Conservation (phyloP, 2,113 vertebrate species). For the Hippocampus mohnikei region DNA sequence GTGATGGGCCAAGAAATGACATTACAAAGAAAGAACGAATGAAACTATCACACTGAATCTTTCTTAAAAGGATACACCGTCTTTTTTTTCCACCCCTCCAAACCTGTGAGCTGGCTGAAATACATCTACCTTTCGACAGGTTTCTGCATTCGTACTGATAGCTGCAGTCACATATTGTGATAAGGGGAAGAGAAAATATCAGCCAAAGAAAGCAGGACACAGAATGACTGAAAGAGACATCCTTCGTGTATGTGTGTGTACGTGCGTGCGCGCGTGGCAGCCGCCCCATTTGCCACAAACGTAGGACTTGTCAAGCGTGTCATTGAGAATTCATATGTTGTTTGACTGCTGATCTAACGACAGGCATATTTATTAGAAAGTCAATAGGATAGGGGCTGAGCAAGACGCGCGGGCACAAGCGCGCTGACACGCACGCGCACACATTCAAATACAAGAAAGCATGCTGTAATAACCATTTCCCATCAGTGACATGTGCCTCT, state of each 20-base stretch:
- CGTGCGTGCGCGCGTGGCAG: slow-evolving; percentile 9
- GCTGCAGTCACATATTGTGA: slow-evolving; percentile 6
- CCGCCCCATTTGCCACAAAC: slow-evolving; percentile 43
- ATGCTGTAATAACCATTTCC: not conserved
- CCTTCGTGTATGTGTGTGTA: slow-evolving; percentile 28
- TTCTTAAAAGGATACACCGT: not conserved
- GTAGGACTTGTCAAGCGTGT: slow-evolving; percentile 65
- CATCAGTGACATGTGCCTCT: not conserved
- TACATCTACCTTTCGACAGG: slow-evolving; percentile 12
- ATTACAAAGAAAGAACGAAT: not conserved
- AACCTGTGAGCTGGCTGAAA: not conserved
- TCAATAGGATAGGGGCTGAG: slow-evolving; percentile 56
- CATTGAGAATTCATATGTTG: slow-evolving; percentile 68
- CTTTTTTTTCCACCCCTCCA: not conserved
- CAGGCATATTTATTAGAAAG: slow-evolving; percentile 68
- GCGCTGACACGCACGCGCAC: slow-evolving; percentile 7
- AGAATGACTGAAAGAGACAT: slow-evolving; percentile 44
- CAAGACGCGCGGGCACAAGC: slow-evolving; percentile 17
- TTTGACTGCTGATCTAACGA: slow-evolving; percentile 63
- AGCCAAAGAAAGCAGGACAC: slow-evolving; percentile 16
- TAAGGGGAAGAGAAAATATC: slow-evolving; percentile 17
- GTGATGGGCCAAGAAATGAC: not conserved
- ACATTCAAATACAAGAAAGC: not conserved
- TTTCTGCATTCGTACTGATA: not conserved
- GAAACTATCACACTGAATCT: not conserved